Percentiles rank a stretch among this genome's conserved stretches.
phyloP scores from a whole-genome alignment of 2,113 vertebrate genomes.

The Indicator indicator region DNA sequence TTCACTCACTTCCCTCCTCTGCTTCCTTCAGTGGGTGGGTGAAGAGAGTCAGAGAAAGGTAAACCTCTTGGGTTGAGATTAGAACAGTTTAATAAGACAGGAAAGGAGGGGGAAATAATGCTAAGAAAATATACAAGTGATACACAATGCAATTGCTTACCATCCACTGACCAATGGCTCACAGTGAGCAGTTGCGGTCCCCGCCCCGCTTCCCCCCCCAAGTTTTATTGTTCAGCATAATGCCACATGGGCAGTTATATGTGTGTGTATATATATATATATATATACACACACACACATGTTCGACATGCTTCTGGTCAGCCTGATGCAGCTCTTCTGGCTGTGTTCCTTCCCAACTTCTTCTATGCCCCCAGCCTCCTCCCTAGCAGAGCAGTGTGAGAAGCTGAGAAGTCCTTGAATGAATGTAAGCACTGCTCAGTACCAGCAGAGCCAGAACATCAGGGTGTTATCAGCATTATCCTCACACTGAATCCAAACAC shows the following conservation, averaged over 20 bases:
- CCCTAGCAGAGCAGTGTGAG: background rate
- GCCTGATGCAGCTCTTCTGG: background rate
- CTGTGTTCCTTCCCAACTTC: too few species aligned
- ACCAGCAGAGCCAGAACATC: background rate
- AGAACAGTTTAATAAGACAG: background rate
- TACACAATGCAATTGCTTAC: background rate
- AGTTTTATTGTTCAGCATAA: background rate
- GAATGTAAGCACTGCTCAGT: background rate
- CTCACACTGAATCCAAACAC: background rate
- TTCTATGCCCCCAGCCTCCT: background rate
- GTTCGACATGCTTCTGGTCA: background rate
- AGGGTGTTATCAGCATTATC: background rate
- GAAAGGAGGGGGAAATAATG: background rate
- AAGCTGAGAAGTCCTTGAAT: background rate
- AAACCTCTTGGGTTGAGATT: background rate
- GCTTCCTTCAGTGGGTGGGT: too few species aligned
- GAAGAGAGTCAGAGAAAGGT: background rate
- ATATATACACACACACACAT: too few species aligned
- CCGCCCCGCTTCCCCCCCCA: background rate
- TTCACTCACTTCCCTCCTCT: background rate
- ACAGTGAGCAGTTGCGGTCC: too few species aligned
- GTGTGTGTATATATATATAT: too few species aligned
- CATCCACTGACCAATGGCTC: background rate
- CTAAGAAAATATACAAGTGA: background rate
- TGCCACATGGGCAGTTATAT: too few species aligned